phyloP scores from a whole-genome alignment of 2,888 invertebrate species.

The Mythimna loreyi region DNA sequence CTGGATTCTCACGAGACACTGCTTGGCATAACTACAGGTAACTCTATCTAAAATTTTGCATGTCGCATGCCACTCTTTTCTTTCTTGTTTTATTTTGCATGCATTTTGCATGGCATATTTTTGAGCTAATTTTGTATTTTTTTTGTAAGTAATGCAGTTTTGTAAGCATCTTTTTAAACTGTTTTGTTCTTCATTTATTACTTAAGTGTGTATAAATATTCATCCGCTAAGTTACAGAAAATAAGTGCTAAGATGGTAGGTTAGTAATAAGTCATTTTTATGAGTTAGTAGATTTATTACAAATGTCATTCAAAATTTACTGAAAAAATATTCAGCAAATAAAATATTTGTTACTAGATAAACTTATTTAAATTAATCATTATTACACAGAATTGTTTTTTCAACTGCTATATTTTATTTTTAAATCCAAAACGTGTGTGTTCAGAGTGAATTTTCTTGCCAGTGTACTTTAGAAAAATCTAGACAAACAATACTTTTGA shows the following conservation, averaged over 20 bases:
- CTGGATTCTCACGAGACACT: slow-evolving; percentile 88
- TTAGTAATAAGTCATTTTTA: background rate
- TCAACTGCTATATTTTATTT: background rate
- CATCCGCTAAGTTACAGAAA: background rate
- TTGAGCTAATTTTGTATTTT: slow-evolving; percentile 24
- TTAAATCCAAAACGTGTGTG: background rate
- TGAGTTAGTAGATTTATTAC: too few relatives aligned
- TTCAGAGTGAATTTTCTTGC: background rate
- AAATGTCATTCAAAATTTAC: background rate
- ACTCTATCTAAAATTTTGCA: slow-evolving; percentile 71
- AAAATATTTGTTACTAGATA: background rate
- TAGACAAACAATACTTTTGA: background rate
- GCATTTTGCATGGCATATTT: slow-evolving; percentile 40
- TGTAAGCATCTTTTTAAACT: background rate
- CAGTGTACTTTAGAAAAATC: background rate
- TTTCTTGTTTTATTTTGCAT: slow-evolving; percentile 38
- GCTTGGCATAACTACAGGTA: slow-evolving; percentile 88
- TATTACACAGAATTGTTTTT: too few relatives aligned
- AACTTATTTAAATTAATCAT: background rate
- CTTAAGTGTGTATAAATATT: slow-evolving; percentile 4
- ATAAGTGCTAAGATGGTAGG: background rate
- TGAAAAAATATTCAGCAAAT: background rate
- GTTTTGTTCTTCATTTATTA: background rate
- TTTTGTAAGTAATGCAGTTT: background rate
- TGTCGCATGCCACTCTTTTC: slow-evolving; percentile 62